Percentiles rank a stretch among this genome's conserved stretches.
Conservation (phyloP, 1,140 invertebrate species). For the Telenomus remus region DNA sequence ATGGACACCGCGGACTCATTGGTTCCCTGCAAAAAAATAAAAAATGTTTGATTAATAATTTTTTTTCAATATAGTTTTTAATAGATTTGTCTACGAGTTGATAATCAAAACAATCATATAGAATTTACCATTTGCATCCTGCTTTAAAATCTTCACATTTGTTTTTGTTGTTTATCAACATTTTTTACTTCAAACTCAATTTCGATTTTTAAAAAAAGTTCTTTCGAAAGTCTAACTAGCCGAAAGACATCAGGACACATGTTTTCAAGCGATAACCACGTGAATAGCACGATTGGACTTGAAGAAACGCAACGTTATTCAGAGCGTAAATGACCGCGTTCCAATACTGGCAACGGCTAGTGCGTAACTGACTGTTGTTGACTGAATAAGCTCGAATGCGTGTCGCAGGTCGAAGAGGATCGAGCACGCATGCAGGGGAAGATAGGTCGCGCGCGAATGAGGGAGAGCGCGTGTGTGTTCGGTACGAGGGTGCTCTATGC, state of each 20-base stretch:
- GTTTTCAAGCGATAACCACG: conserved; percentile 15
- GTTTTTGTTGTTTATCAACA: conserved; percentile 18
- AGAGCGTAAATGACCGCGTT: conserved; percentile 17
- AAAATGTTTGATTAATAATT: not conserved
- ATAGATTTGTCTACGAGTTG: no score
- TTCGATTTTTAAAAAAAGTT: no score
- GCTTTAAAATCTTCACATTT: conserved; percentile 9
- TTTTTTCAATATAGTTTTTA: no score
- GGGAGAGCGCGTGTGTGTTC: conserved; percentile 56
- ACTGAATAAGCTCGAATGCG: conserved; percentile 71
- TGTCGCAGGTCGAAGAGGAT: conserved; percentile 70
- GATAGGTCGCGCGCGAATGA: conserved; percentile 60
- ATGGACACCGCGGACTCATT: conserved; percentile 85
- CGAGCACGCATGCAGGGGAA: conserved; percentile 74
- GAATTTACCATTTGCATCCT: conserved; percentile 26
- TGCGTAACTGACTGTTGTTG: conserved; percentile 73
- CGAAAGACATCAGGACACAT: not conserved
- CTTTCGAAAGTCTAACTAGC: not conserved
- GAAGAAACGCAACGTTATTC: conserved; percentile 7
- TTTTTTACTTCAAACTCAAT: not conserved
- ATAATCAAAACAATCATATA: not conserved
- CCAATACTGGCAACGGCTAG: conserved; percentile 70
- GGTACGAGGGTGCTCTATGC: conserved; percentile 58
- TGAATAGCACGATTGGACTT: conserved; percentile 10
- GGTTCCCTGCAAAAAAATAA: conserved; percentile 78